Conservation (phyloP, 1,140 invertebrate species). For the Andrena cerasifolii region DNA sequence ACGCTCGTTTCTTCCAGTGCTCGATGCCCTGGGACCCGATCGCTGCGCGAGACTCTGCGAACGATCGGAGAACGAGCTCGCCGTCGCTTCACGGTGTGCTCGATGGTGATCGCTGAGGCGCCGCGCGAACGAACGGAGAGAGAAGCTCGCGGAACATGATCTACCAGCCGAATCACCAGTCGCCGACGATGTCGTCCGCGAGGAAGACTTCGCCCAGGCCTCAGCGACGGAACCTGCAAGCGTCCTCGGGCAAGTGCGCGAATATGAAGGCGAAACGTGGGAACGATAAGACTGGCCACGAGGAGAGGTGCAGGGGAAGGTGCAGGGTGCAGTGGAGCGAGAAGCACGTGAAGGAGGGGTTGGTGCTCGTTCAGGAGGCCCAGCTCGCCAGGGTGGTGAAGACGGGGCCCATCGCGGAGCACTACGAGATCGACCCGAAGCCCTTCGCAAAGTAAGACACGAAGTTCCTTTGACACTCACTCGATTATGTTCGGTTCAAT, state of each 20-base stretch:
- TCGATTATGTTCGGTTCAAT: too few species aligned
- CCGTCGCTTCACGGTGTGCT: conserved; percentile 8
- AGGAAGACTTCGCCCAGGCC: conserved; percentile 76
- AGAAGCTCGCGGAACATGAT: conserved; percentile 68
- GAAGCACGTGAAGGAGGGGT: conserved; percentile 80
- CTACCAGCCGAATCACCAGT: conserved; percentile 76
- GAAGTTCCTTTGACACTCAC: too few species aligned
- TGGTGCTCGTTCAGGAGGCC: conserved; percentile 79
- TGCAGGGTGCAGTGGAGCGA: conserved; percentile 81
- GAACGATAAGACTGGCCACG: conserved; percentile 53
- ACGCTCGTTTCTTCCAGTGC: conserved; percentile 9
- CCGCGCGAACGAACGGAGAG: neutral
- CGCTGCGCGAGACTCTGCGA: neutral
- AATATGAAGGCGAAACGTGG: conserved; percentile 47
- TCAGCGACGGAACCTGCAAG: conserved; percentile 73
- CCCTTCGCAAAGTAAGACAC: conserved; percentile 78
- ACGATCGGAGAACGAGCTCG: neutral
- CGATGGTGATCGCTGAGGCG: neutral
- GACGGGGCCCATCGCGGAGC: conserved; percentile 78
- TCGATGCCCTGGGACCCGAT: conserved; percentile 17
- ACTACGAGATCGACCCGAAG: conserved; percentile 80
- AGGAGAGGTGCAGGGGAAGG: conserved; percentile 75
- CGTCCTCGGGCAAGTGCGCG: conserved; percentile 59
- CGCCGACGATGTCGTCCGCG: conserved; percentile 78
- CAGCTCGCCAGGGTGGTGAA: conserved; percentile 80